These are phyloP conservation scores for Phengaris alcon DNA, from an alignment of 2,888 invertebrate species.

Conservation along the genomic window DNA sequence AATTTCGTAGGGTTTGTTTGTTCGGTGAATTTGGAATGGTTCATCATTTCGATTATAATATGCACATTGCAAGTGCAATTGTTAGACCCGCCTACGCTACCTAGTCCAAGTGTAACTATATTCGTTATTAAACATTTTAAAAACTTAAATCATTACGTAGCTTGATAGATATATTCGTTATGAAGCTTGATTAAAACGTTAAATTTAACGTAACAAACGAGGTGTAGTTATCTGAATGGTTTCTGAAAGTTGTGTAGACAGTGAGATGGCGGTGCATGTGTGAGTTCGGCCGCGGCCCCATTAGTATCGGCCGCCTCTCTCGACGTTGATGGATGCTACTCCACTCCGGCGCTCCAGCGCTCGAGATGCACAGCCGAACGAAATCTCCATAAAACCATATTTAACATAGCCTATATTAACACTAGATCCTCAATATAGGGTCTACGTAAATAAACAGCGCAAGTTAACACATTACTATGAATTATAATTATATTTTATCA, in stretches of 20 bases:
- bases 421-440: not conserved
- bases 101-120: too few species aligned
- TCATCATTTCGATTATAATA: not conserved
- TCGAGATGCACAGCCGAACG: slow-evolving; percentile 45
- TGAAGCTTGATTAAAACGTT: not conserved
- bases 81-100: too few species aligned
- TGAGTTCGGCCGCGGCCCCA: slow-evolving; percentile 52
- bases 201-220: not conserved
- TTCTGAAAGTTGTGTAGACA: slow-evolving; percentile 25
- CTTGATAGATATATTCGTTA: not conserved
- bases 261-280: slow-evolving; percentile 40
- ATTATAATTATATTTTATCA: too few species aligned
- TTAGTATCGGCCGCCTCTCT: slow-evolving; percentile 55
- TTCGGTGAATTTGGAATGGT: not conserved
- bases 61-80: too few species aligned
- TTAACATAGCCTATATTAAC: slow-evolving; percentile 23
- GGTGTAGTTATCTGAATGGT: slow-evolving; percentile 17
- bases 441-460: not conserved
- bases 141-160: too few species aligned
- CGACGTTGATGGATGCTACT: slow-evolving; percentile 65
- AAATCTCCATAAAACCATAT: slow-evolving; percentile 25
- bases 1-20: not conserved
- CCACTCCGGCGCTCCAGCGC: slow-evolving; percentile 38
- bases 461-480: too few species aligned
- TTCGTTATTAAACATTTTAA: too few species aligned